Evolutionary conservation across 2,797 vertebrate genomes (phyloP), one percentile per base, ranked within the genome.

Genomic region (Taeniopygia guttata): DNA sequence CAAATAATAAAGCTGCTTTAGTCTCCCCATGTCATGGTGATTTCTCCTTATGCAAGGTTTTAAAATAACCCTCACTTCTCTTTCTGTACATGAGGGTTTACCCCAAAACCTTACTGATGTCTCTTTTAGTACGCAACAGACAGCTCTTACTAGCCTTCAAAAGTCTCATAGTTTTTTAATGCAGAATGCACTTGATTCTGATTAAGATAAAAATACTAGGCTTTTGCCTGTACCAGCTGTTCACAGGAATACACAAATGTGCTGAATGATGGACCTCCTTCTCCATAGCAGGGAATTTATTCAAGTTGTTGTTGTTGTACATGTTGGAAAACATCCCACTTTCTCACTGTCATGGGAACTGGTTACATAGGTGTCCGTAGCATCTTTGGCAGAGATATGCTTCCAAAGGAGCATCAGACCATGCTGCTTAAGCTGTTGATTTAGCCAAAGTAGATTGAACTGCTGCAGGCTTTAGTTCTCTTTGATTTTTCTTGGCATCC

Each of bases 401-500:
- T 73, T 82, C 59, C 43, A 49, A 70, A 86, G 38, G 40, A 68
- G 18, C 5, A 30, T 48, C 36, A 83, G 51, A 29, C 23, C 1
- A 0, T 23, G 27, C 32, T 88, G 56, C 72, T 83, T 67, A 93
- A 86, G 60, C 69, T 54, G 54, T 58, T 91, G 42, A 64, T 86
- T 75, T 86, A 93, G 34, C 36, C 42, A 78, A 77, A 93, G 27
- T 25, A 91, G 62, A 80, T 16, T 68, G 58, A 77, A 72, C 43
- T 77, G 54, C 49, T 84, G 22, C 69, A 86, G 54, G 62, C 66
- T 62, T 90, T 64, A 64, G 34, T 17, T 88, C 46, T 87, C 59
- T 90, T 75, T 55, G 40, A 84, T 69, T 93, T 84, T 84, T 89
- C 74, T 82, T 90, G 70, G 74, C 62, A 73, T 42, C 29, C 7